Conservation (phyloP, 2,888 invertebrate genomes). For the Phengaris arion region DNA sequence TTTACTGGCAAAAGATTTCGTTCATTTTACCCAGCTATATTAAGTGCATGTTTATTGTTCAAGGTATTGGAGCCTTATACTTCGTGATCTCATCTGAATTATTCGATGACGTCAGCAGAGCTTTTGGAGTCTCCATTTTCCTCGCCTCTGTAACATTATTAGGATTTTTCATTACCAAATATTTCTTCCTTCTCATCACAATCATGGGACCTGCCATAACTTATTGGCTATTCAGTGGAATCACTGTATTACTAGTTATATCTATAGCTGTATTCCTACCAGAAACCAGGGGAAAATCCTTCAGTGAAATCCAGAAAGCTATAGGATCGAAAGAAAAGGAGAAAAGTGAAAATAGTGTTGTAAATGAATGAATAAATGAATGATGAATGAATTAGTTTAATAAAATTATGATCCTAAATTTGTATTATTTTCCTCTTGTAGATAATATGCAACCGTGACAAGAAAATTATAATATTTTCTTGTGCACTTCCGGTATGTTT, state of each 20-base stretch:
- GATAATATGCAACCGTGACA: no score
- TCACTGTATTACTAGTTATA: slow-evolving; percentile 44
- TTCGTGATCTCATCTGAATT: slow-evolving; percentile 57
- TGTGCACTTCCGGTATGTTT: no score
- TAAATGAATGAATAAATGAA: no score
- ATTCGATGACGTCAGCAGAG: slow-evolving; percentile 54
- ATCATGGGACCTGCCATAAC: slow-evolving; percentile 51
- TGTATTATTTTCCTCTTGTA: no score
- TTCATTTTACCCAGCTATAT: no score
- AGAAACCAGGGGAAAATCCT: slow-evolving; percentile 63
- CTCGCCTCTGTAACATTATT: slow-evolving; percentile 38
- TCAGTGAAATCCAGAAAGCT: slow-evolving; percentile 56
- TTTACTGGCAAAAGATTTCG: no score
- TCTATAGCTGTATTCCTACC: slow-evolving; percentile 53
- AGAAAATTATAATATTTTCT: no score
- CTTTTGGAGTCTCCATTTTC: slow-evolving; percentile 47
- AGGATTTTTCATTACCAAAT: slow-evolving; percentile 51
- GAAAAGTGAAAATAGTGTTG: background rate
- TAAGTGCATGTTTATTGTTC: slow-evolving; percentile 29
- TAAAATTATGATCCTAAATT: background rate
- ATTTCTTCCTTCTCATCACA: slow-evolving; percentile 47
- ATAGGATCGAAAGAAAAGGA: slow-evolving; percentile 39
- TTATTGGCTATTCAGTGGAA: slow-evolving; percentile 51
- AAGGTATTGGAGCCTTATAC: slow-evolving; percentile 58
- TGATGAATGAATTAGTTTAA: background rate